These are phyloP conservation scores for Acanthopagrus latus DNA, from an alignment of 2,797 vertebrate genomes.

Conservation along the genomic window DNA sequence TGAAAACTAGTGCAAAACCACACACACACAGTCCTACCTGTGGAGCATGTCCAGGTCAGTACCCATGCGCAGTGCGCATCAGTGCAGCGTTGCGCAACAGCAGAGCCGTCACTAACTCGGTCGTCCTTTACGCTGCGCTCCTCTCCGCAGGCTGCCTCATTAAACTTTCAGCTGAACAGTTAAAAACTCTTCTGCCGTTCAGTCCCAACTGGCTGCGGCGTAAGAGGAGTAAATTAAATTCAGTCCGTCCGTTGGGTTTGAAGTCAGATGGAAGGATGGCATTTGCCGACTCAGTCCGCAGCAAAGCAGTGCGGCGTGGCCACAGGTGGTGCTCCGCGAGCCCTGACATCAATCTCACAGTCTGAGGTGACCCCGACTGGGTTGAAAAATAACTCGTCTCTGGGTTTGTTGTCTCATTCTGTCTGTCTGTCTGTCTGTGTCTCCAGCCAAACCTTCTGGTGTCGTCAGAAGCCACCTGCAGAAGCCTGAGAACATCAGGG, in stretches of 20 bases:
- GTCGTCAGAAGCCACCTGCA: conserved; percentile 91
- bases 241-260: conserved; percentile 61
- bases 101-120: conserved; percentile 41
- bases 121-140: conserved; percentile 46
- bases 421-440: conserved; percentile 32
- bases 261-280: conserved; percentile 71
- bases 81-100: conserved; percentile 45
- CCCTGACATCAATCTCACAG: conserved; percentile 29
- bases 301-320: conserved; percentile 32
- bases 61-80: conserved; percentile 54
- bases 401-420: not conserved
- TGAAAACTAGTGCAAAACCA: not conserved
- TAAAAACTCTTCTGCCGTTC: conserved; percentile 62
- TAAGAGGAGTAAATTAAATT: conserved; percentile 65
- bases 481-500: conserved; percentile 92
- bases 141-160: conserved; percentile 68
- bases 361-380: conserved; percentile 19
- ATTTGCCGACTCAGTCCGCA: conserved; percentile 47
- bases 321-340: conserved; percentile 63
- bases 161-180: conserved; percentile 69
- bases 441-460: conserved; percentile 89
- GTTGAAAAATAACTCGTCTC: not conserved
- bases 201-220: conserved; percentile 43
- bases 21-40: conserved; percentile 30
- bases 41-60: conserved; percentile 56